Percentiles rank a stretch among this genome's conserved stretches.
Evolutionary conservation across 2,797 vertebrate genomes (phyloP).

Genomic region (Pipistrellus pipistrellus): DNA sequence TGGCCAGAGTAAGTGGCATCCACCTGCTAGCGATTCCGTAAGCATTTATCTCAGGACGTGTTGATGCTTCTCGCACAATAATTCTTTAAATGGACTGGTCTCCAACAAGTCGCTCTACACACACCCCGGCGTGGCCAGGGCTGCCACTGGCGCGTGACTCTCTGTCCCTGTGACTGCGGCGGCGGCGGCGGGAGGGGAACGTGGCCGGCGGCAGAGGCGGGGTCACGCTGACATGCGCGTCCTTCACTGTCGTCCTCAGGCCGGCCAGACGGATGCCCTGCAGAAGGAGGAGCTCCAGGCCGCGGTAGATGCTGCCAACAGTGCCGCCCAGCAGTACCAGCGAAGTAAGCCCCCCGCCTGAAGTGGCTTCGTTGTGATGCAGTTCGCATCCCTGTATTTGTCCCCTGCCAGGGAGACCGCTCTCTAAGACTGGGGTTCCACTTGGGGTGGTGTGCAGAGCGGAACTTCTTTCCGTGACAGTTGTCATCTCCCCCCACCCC

Average conservation of each 20-base stretch:
- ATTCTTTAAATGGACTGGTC: background rate
- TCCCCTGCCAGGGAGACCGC: background rate
- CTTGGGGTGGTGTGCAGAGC: background rate
- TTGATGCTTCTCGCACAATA: background rate
- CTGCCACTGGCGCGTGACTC: background rate
- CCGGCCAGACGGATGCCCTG: constrained; percentile 90
- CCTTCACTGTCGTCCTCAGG: constrained; percentile 83
- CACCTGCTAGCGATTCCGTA: background rate
- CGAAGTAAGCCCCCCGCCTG: constrained; percentile 88
- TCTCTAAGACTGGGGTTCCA: background rate
- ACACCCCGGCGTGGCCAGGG: background rate
- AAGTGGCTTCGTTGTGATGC: background rate
- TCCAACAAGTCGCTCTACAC: background rate
- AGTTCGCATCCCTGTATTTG: background rate
- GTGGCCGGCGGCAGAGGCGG: background rate
- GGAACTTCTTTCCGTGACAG: background rate
- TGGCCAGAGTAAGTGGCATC: background rate
- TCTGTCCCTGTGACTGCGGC: background rate
- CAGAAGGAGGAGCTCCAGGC: constrained; percentile 96
- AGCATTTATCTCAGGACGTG: background rate
- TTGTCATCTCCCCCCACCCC: background rate
- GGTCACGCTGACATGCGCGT: background rate
- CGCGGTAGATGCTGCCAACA: constrained; percentile 94
- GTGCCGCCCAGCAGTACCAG: constrained; percentile 91
- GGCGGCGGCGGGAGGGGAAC: background rate